phyloP scores from a whole-genome alignment of 2,888 invertebrate genomes.

The Patella pellucida region DNA sequence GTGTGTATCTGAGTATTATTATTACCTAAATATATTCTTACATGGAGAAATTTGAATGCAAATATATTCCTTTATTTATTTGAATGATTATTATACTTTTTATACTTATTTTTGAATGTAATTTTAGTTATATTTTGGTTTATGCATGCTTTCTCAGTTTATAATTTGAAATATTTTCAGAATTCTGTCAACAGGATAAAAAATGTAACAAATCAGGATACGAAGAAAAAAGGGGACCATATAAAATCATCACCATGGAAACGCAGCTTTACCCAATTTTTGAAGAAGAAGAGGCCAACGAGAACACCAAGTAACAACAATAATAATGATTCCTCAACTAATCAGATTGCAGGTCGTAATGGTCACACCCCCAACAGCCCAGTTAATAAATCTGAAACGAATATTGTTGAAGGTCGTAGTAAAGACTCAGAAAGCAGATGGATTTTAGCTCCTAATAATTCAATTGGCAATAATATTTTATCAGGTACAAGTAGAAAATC shows the following conservation, averaged over 20 bases:
- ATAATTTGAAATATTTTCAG: constrained; percentile 37
- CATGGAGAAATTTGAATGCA: no score
- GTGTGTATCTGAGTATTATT: no score
- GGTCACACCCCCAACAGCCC: constrained; percentile 41
- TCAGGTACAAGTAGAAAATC: background rate
- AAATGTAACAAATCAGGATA: constrained; percentile 39
- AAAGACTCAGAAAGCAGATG: constrained; percentile 1
- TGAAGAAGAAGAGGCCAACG: constrained; percentile 53
- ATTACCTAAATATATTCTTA: no score
- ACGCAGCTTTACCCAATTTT: constrained; percentile 60
- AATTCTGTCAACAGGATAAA: constrained; percentile 43
- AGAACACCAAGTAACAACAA: constrained; percentile 49
- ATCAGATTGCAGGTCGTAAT: constrained; percentile 44
- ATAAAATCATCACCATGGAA: constrained; percentile 55
- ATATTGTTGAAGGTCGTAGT: background rate
- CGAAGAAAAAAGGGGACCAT: constrained; percentile 39
- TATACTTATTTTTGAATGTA: no score
- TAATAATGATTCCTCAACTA: constrained; percentile 49
- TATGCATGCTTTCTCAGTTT: no score
- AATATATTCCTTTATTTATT: no score
- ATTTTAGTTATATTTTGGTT: no score
- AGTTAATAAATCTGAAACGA: constrained; percentile 37
- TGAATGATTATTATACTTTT: no score
- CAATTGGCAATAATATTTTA: background rate
- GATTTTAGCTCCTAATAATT: constrained; percentile 4